Base-by-base conservation (phyloP, 2,113 vertebrate species). In the Phycodurus eques region DNA sequence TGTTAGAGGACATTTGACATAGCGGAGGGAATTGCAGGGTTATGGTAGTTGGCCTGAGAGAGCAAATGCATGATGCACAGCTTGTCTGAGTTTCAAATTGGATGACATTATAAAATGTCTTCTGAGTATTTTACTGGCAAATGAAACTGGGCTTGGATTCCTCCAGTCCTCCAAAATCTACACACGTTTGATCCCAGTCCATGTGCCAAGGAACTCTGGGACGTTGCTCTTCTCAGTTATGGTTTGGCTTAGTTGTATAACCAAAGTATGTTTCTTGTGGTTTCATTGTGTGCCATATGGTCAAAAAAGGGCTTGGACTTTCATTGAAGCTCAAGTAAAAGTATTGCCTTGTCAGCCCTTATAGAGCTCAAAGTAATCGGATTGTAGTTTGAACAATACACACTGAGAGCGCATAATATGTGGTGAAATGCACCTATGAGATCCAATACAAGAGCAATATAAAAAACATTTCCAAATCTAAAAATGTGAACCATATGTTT, bases 211-310 rank as follows among this genome's bases (percentile, higher is more conserved):
- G 76, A 51, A 39, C 75, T 79, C 68, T 71, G 53, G 79, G 79
- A 73, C 77, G 77, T 75, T 80, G 83, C 60, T 89, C 76, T 61
- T 60, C 71, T 82, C 81, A 42, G 76, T 81, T 83, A 67, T 73
- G 78, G 81, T 87, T 86, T 86, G 86, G 85, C 82, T 84, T 80
- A 57, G 62, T 57, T 61, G 59, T 60, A 61, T 70, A 72, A 75
- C 72, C 78, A 9, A 75, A 39, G 56, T 71, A 67, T 77, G 59
- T 82, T 83, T 80, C 73, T 49, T 70, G 66, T 79, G 80, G 75
- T 54, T 81, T 79, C 67, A 78, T 77, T 77, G 67, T 74, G 65
- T 73, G 62, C 81, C 87, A 81, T 76, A 82, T 82, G 82, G 68
- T 68, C 70, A 61, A 78, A 88, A 70, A 75, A 65, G 78, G 70